Evolutionary conservation across 2,888 invertebrate genomes (phyloP).

Genomic region (Nymphalis urticae): DNA sequence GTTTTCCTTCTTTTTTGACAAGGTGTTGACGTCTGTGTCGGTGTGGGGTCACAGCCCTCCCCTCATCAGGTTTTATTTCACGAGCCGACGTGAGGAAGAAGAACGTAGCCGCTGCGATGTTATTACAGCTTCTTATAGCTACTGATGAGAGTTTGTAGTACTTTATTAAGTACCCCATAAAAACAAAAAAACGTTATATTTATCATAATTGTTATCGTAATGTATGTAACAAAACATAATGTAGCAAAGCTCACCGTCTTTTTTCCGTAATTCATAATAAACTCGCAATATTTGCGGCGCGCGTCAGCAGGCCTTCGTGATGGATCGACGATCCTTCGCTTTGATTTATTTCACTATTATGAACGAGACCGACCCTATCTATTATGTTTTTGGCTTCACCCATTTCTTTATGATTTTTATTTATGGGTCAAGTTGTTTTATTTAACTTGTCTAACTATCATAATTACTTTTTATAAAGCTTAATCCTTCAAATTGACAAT

Average conservation of each 20-base stretch:
- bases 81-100: too few relatives aligned
- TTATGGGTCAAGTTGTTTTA: constrained; percentile 11
- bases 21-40: too few relatives aligned
- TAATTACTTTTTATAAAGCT: background rate
- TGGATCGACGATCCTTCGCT: constrained; percentile 52
- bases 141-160: too few relatives aligned
- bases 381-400: constrained; percentile 24
- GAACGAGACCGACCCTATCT: constrained; percentile 20
- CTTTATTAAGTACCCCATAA: too few relatives aligned
- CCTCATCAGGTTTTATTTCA: too few relatives aligned
- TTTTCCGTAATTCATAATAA: constrained; percentile 52
- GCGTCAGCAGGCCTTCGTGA: constrained; percentile 48
- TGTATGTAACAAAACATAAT: constrained; percentile 8
- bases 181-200: too few relatives aligned
- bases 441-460: background rate
- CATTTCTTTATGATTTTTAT: constrained; percentile 27
- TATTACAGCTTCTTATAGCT: too few relatives aligned
- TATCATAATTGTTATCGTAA: constrained; percentile 13
- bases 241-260: constrained; percentile 27
- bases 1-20: too few relatives aligned
- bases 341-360: constrained; percentile 56
- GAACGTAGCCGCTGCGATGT: too few relatives aligned
- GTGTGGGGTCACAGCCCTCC: too few relatives aligned
- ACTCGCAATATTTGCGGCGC: constrained; percentile 50
- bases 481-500: too few relatives aligned